A percentile compares a stretch with the other conserved stretches of the same genome.
Conservation (phyloP, 2,797 vertebrate genomes). For the Crocidura indochinensis region DNA sequence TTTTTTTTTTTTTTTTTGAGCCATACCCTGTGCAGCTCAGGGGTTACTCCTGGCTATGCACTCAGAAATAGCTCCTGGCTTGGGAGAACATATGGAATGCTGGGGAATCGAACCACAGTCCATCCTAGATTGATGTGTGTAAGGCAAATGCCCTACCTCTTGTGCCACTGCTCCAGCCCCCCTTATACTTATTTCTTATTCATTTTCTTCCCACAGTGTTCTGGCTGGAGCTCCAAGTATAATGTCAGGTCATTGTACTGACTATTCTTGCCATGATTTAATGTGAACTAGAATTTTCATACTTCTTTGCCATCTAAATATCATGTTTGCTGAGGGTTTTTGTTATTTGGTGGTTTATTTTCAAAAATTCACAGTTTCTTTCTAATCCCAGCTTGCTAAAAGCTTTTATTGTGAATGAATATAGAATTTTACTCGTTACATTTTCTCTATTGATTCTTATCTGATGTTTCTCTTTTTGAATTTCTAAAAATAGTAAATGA, state of each 20-base stretch:
- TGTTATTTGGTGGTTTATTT: background rate
- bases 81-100: no score
- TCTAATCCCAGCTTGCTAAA: conserved; percentile 8
- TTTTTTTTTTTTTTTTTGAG: no score
- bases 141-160: no score
- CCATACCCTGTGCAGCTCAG: no score
- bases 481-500: background rate
- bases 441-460: conserved; percentile 1
- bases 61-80: no score
- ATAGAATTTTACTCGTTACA: conserved; percentile 39
- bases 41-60: no score
- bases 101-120: no score
- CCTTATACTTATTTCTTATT: background rate
- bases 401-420: background rate
- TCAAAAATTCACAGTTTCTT: background rate
- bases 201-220: background rate
- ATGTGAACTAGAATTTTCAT: conserved; percentile 44
- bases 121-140: no score
- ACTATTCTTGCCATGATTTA: background rate
- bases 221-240: background rate
- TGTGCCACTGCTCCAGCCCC: no score
- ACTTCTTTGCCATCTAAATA: conserved; percentile 17
- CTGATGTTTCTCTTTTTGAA: conserved; percentile 9
- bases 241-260: background rate
- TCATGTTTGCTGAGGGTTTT: conserved; percentile 29